phyloP scores from a whole-genome alignment of 2,888 invertebrate species.

The Hecatera dysodea region DNA sequence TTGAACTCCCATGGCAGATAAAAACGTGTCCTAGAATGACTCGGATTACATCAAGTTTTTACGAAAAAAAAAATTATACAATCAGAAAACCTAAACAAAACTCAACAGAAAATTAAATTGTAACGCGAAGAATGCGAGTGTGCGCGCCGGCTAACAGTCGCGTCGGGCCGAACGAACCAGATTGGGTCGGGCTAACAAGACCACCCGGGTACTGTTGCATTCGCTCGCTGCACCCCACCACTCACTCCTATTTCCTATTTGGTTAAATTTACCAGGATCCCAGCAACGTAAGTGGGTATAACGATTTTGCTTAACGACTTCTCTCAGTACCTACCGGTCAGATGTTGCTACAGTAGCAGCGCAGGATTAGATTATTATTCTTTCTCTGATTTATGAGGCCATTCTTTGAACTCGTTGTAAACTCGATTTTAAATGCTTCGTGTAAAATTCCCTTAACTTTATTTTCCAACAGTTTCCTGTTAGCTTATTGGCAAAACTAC shows the following conservation, averaged over 20 bases:
- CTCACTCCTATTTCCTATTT: conserved; percentile 83
- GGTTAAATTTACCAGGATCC: conserved; percentile 82
- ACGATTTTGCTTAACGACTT: conserved; percentile 69
- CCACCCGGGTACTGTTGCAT: conserved; percentile 79
- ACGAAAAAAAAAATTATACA: conserved; percentile 13
- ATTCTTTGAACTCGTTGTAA: conserved; percentile 15
- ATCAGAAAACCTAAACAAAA: conserved; percentile 20
- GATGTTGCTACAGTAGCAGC: conserved; percentile 30
- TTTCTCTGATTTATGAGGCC: conserved; percentile 25
- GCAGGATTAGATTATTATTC: conserved; percentile 25
- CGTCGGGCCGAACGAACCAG: conserved; percentile 73
- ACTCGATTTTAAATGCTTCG: not conserved
- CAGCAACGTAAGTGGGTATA: conserved; percentile 69
- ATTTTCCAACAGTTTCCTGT: not conserved
- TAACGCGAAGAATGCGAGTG: conserved; percentile 50
- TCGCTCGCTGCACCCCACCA: conserved; percentile 75
- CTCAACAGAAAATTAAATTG: conserved; percentile 43
- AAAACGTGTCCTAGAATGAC: not conserved
- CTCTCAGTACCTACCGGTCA: conserved; percentile 62
- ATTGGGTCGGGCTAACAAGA: conserved; percentile 84
- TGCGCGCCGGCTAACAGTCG: conserved; percentile 71
- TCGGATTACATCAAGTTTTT: not conserved
- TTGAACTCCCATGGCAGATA: not conserved
- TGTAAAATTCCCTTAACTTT: conserved; percentile 9
- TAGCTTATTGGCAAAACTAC: conserved; percentile 21